These are phyloP conservation scores for Cathartes aura DNA, from an alignment of 2,113 vertebrate species.

Conservation along the genomic window DNA sequence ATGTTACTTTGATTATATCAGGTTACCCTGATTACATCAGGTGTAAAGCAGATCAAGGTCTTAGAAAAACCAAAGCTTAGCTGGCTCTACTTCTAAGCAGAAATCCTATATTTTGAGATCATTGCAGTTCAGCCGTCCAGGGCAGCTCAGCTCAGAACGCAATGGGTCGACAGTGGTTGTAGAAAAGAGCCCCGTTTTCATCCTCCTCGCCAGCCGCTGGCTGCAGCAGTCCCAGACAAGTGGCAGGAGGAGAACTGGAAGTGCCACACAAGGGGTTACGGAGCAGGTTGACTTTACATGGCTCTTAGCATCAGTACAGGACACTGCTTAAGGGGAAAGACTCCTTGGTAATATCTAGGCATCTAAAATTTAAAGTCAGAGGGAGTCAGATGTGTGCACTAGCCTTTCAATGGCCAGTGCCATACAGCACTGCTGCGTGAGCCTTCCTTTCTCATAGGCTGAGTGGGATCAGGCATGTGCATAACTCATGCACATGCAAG, in stretches of 20 bases:
- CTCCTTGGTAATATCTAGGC: neutral
- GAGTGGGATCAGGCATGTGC: neutral
- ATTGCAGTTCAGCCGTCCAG: neutral
- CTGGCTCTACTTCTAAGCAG: neutral
- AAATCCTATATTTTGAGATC: neutral
- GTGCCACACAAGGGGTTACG: neutral
- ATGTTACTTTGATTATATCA: neutral
- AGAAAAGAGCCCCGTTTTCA: neutral
- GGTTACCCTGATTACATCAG: neutral
- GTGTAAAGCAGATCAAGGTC: neutral
- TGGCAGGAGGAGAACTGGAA: neutral
- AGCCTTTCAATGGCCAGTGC: accelerated
- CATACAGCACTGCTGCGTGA: neutral
- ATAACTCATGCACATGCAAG: neutral
- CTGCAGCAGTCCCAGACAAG: neutral
- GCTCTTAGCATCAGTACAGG: neutral
- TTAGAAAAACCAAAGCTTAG: neutral
- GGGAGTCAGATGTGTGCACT: neutral
- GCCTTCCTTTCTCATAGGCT: neutral
- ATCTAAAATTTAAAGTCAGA: neutral
- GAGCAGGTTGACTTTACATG: neutral
- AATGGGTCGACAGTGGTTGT: neutral
- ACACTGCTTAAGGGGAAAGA: neutral
- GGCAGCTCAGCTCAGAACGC: neutral
- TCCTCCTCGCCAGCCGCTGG: accelerated